These are phyloP conservation scores for Paguma larvata DNA, from an alignment of 2,797 vertebrate genomes.

Conservation along the genomic window DNA sequence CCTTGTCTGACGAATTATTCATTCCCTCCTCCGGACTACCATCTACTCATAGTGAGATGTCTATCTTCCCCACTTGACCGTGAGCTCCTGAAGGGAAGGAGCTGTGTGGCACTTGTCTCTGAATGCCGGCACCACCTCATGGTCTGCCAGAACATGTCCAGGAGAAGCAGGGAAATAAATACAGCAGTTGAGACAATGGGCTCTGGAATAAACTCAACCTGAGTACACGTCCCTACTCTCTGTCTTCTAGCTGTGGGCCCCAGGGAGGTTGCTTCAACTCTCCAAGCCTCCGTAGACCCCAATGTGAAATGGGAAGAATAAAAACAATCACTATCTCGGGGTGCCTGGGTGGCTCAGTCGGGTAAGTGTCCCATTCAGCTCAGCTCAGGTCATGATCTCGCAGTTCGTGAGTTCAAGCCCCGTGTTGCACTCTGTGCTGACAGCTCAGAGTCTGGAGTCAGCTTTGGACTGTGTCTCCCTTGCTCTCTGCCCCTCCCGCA, in stretches of 20 bases:
- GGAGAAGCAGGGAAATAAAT: background rate
- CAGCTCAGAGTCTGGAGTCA: too few species aligned
- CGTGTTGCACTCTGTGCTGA: too few species aligned
- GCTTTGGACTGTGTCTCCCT: too few species aligned
- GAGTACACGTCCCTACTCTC: background rate
- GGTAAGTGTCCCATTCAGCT: too few species aligned
- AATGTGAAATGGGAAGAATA: background rate
- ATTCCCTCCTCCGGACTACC: background rate
- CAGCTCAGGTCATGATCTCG: too few species aligned
- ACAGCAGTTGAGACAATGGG: background rate
- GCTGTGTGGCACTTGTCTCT: background rate
- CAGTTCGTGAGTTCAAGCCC: too few species aligned
- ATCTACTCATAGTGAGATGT: fast-evolving
- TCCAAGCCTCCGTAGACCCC: background rate
- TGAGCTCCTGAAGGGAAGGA: background rate
- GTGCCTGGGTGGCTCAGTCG: too few species aligned
- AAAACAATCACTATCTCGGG: background rate
- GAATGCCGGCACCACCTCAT: background rate
- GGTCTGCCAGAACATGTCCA: background rate
- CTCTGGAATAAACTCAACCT: background rate
- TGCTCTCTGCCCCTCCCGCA: too few species aligned
- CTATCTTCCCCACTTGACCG: background rate
- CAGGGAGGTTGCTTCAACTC: background rate
- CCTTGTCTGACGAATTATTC: background rate
- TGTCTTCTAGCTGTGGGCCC: background rate